phyloP scores from a whole-genome alignment of 2,797 vertebrate genomes.

The Coracias cyanogaster region DNA sequence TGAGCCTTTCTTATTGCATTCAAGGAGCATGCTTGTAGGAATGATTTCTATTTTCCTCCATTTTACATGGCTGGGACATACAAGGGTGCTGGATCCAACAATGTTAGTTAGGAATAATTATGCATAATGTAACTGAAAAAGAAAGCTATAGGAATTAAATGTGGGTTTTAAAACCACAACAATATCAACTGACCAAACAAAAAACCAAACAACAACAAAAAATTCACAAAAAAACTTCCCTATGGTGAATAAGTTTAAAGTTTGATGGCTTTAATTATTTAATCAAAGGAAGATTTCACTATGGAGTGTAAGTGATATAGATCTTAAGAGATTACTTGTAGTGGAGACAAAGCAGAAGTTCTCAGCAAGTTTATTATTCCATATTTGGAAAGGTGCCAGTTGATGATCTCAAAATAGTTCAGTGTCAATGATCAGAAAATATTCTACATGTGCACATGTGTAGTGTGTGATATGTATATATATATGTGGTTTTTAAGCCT shows the following conservation, averaged over 20 bases:
- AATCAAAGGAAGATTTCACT: background rate
- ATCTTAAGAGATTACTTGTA: background rate
- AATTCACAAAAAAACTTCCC: background rate
- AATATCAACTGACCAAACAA: background rate
- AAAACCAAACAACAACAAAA: background rate
- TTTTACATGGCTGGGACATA: background rate
- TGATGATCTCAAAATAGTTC: background rate
- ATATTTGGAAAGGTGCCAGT: background rate
- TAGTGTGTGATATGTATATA: background rate
- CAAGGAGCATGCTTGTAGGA: background rate
- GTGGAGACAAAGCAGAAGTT: background rate
- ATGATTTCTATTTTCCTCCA: background rate
- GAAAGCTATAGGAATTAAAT: background rate
- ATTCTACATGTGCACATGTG: background rate
- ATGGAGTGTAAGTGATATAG: background rate
- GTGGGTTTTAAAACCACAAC: background rate
- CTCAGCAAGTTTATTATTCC: background rate
- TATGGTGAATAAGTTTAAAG: background rate
- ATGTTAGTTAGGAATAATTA: background rate
- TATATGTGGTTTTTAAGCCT: background rate
- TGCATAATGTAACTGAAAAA: background rate
- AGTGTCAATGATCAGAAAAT: background rate
- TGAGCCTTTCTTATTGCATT: background rate
- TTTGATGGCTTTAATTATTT: background rate
- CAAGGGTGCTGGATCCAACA: background rate